A percentile compares a stretch with the other conserved stretches of the same genome.
phyloP scores from a whole-genome alignment of 2,888 invertebrate species.

The Onchidella celtica region DNA sequence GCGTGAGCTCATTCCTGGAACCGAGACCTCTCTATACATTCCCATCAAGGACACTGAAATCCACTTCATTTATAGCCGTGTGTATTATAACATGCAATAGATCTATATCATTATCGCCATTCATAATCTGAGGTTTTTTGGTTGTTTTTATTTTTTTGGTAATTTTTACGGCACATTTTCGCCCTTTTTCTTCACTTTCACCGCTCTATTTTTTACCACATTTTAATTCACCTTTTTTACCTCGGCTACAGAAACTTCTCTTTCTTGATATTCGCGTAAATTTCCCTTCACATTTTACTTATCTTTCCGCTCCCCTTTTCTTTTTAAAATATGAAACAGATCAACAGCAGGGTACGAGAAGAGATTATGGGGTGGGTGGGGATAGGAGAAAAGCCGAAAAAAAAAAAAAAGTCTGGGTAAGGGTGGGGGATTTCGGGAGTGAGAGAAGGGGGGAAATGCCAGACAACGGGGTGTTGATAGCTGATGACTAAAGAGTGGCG shows the following conservation, averaged over 20 bases:
- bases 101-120: too few relatives aligned
- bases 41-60: too few relatives aligned
- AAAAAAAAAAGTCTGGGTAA: too few relatives aligned
- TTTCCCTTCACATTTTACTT: background rate
- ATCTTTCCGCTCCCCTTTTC: background rate
- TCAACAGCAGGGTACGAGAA: background rate
- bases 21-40: too few relatives aligned
- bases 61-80: too few relatives aligned
- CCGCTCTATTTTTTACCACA: background rate
- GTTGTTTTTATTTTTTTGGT: background rate
- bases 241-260: too few relatives aligned
- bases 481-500: constrained; percentile 1
- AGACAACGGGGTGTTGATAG: background rate
- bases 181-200: background rate
- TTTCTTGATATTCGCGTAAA: background rate
- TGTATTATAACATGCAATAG: too few relatives aligned
- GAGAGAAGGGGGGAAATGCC: background rate
- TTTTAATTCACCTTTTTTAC: background rate
- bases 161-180: background rate
- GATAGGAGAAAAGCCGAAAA: constrained; percentile 23
- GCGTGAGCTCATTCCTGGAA: too few relatives aligned
- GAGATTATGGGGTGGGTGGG: background rate
- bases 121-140: background rate
- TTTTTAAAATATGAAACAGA: background rate
- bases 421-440: constrained; percentile 9